These are phyloP conservation scores for Sinohyriopsis cumingii DNA, from an alignment of 2,888 invertebrate species.

Conservation along the genomic window DNA sequence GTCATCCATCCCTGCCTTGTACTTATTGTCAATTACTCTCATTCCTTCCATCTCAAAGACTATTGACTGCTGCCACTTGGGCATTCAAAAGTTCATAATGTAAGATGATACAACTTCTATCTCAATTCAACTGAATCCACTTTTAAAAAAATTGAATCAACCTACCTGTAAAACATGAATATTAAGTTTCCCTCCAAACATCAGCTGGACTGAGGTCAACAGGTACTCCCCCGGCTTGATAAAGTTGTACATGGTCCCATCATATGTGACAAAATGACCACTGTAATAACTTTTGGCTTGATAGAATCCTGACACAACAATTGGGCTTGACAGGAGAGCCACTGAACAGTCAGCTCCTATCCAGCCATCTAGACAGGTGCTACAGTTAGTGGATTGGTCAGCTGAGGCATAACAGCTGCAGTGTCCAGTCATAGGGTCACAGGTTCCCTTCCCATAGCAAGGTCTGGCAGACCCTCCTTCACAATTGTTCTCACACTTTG, in stretches of 20 bases:
- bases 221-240: conserved; percentile 36
- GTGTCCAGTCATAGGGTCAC: conserved; percentile 36
- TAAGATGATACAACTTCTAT: too few species aligned
- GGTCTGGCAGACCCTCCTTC: conserved; percentile 45
- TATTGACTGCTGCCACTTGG: too few species aligned
- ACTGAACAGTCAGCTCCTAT: conserved; percentile 48
- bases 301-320: background rate
- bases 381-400: conserved; percentile 30
- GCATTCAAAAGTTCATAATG: too few species aligned
- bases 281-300: conserved; percentile 17
- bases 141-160: too few species aligned
- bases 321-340: conserved; percentile 17
- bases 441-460: conserved; percentile 47
- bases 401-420: conserved; percentile 46
- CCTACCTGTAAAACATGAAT: too few species aligned
- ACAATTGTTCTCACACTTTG: conserved; percentile 39
- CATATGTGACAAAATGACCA: conserved; percentile 33
- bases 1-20: too few species aligned
- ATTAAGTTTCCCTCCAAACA: too few species aligned
- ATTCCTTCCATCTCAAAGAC: too few species aligned
- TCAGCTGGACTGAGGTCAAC: conserved; percentile 7
- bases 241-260: conserved; percentile 37
- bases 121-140: too few species aligned
- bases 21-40: too few species aligned
- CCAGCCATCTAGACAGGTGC: conserved; percentile 39